Evolutionary conservation across 2,888 invertebrate species (phyloP).

Genomic region (Drosophila pseudotalamancana): DNA sequence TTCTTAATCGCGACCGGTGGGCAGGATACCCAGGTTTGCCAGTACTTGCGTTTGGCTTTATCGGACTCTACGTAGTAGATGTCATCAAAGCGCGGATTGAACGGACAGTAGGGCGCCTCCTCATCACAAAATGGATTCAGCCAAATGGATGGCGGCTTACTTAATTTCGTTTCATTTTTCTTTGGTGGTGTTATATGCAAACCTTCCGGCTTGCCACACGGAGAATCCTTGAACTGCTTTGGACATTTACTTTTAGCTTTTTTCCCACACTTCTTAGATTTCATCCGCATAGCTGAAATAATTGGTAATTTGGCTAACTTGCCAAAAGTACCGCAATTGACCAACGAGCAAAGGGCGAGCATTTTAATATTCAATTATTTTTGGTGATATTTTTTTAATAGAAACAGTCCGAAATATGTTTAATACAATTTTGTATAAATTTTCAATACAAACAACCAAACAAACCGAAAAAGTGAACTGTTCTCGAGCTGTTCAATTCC

Average conservation of each 20-base stretch:
- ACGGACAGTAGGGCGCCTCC: slow-evolving; percentile 36
- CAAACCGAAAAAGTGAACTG: slow-evolving; percentile 13
- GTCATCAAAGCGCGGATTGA: slow-evolving; percentile 76
- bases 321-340: background rate
- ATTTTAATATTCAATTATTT: background rate
- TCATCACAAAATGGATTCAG: slow-evolving; percentile 68
- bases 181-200: background rate
- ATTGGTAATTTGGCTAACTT: background rate
- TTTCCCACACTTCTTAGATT: slow-evolving; percentile 28
- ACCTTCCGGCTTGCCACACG: slow-evolving; percentile 54
- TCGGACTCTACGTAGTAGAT: slow-evolving; percentile 78
- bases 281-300: slow-evolving; percentile 18
- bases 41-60: slow-evolving; percentile 76
- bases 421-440: slow-evolving; percentile 8
- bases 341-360: slow-evolving; percentile 1
- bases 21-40: slow-evolving; percentile 82
- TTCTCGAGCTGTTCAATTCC: background rate
- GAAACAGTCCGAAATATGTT: slow-evolving; percentile 1
- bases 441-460: background rate
- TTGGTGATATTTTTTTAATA: background rate
- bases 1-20: slow-evolving; percentile 65
- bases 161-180: slow-evolving; percentile 4
- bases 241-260: background rate
- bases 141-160: slow-evolving; percentile 64
- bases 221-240: background rate